A percentile compares a stretch with the other conserved stretches of the same genome.
Evolutionary conservation across 1,140 invertebrate species (phyloP).

Genomic region (Papilio glaucus): DNA sequence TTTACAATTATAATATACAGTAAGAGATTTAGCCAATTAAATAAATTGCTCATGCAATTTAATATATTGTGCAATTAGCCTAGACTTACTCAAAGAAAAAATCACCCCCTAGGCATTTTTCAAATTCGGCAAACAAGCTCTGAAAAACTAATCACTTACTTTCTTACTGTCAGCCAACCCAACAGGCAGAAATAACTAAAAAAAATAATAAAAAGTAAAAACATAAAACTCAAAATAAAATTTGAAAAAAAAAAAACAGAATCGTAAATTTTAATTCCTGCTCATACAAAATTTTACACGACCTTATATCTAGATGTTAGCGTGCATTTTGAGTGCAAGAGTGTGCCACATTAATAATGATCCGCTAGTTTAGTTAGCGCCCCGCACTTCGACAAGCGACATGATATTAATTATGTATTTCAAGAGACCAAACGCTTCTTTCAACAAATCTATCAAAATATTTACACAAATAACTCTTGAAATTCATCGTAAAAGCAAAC

Average conservation of each 20-base stretch:
- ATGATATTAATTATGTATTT: conserved; percentile 49
- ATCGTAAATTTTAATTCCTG: conserved; percentile 36
- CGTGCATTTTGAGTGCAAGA: conserved; percentile 4
- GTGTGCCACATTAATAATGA: conserved; percentile 17
- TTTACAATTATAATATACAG: conserved; percentile 14
- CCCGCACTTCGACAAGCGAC: conserved; percentile 49
- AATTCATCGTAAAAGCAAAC: conserved; percentile 43
- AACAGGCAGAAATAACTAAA: conserved; percentile 78
- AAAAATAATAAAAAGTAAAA: conserved; percentile 64
- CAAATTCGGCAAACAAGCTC: conserved; percentile 69
- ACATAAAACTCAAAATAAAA: conserved; percentile 36
- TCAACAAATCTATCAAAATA: conserved; percentile 4
- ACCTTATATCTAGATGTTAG: conserved; percentile 24
- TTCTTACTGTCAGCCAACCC: conserved; percentile 72
- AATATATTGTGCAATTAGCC: conserved; percentile 39
- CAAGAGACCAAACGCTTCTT: conserved; percentile 44
- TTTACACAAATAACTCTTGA: conserved; percentile 39
- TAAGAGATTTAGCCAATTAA: conserved; percentile 32
- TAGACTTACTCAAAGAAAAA: conserved; percentile 46
- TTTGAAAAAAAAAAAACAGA: conserved; percentile 43
- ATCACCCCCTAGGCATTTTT: conserved; percentile 49
- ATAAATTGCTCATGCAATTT: conserved; percentile 45
- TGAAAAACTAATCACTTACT: conserved; percentile 71
- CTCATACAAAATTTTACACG: conserved; percentile 29
- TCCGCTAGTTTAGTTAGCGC: conserved; percentile 17